These are phyloP conservation scores for Petrocephalus zakoni DNA, from an alignment of 2,113 vertebrate species.

Conservation along the genomic window DNA sequence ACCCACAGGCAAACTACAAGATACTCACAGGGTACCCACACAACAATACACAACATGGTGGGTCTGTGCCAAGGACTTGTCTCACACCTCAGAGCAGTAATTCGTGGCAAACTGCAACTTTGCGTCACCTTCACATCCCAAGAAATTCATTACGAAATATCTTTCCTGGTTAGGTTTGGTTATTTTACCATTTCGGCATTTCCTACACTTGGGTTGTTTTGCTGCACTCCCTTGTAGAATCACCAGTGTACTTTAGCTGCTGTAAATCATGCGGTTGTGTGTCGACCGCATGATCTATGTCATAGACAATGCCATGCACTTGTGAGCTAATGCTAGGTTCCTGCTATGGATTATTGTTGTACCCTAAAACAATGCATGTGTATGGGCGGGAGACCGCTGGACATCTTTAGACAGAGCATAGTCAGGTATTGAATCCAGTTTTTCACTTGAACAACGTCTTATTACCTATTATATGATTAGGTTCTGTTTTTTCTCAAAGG, in stretches of 20 bases:
- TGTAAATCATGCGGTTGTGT: not conserved
- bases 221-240: not conserved
- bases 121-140: not conserved
- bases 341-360: not conserved
- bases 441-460: not conserved
- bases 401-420: not conserved
- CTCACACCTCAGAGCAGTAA: not conserved
- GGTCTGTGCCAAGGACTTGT: not conserved
- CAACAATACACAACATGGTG: not conserved
- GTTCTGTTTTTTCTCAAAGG: not conserved
- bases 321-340: not conserved
- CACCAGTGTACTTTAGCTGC: not conserved
- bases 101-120: not conserved
- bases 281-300: not conserved
- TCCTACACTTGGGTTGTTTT: not conserved
- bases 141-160: not conserved
- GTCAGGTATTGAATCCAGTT: not conserved
- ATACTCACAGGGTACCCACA: too few species aligned
- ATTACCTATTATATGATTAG: not conserved
- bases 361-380: not conserved
- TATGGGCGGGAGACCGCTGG: not conserved
- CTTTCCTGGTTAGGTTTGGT: not conserved
- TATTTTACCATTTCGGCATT: not conserved
- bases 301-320: not conserved
- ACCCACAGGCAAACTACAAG: too few species aligned